Conservation (phyloP, 2,797 vertebrate genomes). For the Ceryle rudis region DNA sequence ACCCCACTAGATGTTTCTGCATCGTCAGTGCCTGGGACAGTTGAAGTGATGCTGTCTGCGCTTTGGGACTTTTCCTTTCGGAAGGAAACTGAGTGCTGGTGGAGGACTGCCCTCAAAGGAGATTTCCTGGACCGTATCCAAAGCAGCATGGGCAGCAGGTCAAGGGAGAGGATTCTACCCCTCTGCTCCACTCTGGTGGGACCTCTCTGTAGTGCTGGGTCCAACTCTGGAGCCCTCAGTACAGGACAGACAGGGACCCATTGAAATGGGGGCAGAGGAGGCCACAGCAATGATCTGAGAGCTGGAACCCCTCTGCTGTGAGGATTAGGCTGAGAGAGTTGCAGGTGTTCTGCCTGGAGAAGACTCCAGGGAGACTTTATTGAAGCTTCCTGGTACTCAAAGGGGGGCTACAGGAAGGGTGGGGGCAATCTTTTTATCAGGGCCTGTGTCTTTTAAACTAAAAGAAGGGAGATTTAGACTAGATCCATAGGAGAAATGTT, state of each 20-base stretch:
- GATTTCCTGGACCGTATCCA: background rate
- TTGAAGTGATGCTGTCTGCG: background rate
- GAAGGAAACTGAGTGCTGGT: background rate
- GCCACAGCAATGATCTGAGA: background rate
- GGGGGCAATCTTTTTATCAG: background rate
- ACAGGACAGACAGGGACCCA: background rate
- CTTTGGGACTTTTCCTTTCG: background rate
- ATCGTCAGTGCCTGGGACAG: fast-evolving
- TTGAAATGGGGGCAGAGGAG: background rate
- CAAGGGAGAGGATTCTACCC: background rate
- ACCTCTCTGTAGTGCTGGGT: background rate
- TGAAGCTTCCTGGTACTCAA: background rate
- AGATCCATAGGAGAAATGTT: background rate
- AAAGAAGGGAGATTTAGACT: background rate
- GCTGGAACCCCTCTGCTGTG: background rate
- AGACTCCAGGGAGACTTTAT: background rate
- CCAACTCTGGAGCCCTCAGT: background rate
- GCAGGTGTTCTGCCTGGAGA: background rate
- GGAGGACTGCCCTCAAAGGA: background rate
- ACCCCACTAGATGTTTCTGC: background rate
- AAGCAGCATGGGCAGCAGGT: background rate
- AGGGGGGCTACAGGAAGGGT: background rate
- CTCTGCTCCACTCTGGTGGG: background rate
- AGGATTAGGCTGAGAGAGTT: background rate
- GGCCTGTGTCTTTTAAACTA: background rate